Conservation (phyloP, 2,888 invertebrate species). For the Hypsopygia costalis region DNA sequence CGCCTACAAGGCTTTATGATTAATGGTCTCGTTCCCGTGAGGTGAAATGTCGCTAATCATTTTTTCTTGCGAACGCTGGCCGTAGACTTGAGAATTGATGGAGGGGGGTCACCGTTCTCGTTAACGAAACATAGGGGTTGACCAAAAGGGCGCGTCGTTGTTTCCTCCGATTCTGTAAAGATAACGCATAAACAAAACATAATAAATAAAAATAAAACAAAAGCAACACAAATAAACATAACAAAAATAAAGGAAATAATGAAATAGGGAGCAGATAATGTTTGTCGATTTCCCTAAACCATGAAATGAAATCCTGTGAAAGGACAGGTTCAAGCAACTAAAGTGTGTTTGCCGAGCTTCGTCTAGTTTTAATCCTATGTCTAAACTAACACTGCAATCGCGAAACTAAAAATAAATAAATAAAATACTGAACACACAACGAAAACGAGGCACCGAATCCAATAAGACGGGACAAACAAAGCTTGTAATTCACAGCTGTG, state of each 20-base stretch:
- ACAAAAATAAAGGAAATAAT: conserved; percentile 13
- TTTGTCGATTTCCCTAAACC: conserved; percentile 31
- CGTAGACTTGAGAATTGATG: conserved; percentile 74
- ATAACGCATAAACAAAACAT: conserved; percentile 60
- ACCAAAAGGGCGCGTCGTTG: conserved; percentile 86
- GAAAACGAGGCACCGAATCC: conserved; percentile 65
- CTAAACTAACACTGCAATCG: conserved; percentile 72
- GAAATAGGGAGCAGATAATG: conserved; percentile 22
- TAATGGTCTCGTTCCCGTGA: conserved; percentile 43
- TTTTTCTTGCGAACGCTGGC: conserved; percentile 78
- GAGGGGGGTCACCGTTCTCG: conserved; percentile 77
- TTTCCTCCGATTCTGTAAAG: conserved; percentile 78
- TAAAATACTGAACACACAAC: conserved; percentile 66
- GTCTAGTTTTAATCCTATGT: conserved; percentile 58
- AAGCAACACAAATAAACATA: conserved; percentile 28
- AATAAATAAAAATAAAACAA: conserved; percentile 48
- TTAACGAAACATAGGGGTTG: conserved; percentile 87
- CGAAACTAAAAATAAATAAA: conserved; percentile 55
- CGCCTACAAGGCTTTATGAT: conserved; percentile 48
- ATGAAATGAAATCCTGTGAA: conserved; percentile 46
- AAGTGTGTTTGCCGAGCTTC: conserved; percentile 62
- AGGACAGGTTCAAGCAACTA: conserved; percentile 68
- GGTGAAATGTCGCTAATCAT: conserved; percentile 47
- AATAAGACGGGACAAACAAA: conserved; percentile 70
- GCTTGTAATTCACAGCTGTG: conserved; percentile 51